A percentile compares a stretch with the other conserved stretches of the same genome.
Conservation (phyloP, 2,113 vertebrate genomes). For the Microcebus ravelobensis region DNA sequence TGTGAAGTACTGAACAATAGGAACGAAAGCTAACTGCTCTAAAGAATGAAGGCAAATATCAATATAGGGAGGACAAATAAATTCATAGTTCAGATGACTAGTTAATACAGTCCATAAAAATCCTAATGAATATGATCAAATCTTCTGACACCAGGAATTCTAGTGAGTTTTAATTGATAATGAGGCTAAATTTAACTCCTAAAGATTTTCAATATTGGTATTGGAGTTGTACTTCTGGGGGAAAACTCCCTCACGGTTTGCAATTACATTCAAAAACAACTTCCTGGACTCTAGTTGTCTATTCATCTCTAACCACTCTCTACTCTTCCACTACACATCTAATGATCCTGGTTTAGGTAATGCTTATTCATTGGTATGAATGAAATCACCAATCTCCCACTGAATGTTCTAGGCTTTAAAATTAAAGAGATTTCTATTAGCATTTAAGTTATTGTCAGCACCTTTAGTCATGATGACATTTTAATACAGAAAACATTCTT, state of each 20-base stretch:
- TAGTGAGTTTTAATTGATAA: conserved; percentile 32
- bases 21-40: conserved; percentile 35
- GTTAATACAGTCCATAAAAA: not conserved
- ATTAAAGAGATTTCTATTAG: not conserved
- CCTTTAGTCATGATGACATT: not conserved
- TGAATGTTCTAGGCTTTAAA: conserved; percentile 8
- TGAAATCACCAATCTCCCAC: conserved; percentile 42
- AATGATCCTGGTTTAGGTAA: conserved; percentile 9
- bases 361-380: not conserved
- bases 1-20: conserved; percentile 1
- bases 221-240: not conserved
- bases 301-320: not conserved
- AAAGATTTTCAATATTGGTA: not conserved
- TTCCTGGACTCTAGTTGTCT: not conserved
- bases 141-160: not conserved
- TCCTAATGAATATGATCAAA: conserved; percentile 32
- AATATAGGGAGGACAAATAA: conserved; percentile 26
- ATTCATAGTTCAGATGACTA: conserved; percentile 19
- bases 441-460: conserved; percentile 26
- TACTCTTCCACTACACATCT: not conserved
- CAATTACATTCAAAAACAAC: conserved; percentile 31
- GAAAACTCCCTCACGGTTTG: not conserved
- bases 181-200: conserved; percentile 43
- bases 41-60: not conserved
- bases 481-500: conserved; percentile 16